phyloP scores from a whole-genome alignment of 2,113 vertebrate genomes.

The Agelaius tricolor region DNA sequence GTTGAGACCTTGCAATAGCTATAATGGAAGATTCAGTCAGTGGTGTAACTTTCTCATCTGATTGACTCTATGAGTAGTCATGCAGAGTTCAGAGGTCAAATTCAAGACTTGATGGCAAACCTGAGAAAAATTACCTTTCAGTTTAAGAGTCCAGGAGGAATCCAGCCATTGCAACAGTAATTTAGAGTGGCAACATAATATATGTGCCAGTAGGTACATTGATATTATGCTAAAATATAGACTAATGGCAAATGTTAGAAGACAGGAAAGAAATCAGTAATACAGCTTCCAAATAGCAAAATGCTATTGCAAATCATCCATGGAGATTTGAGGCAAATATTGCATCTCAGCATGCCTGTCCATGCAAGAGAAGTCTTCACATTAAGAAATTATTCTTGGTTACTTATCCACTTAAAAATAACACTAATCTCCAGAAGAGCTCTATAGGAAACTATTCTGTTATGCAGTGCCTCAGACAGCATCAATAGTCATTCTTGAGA shows the following conservation, averaged over 20 bases:
- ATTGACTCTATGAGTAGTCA: not conserved
- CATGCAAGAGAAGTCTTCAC: not conserved
- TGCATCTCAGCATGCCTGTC: not conserved
- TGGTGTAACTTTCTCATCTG: not conserved
- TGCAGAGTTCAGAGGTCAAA: slow-evolving; percentile 29
- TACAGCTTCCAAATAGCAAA: not conserved
- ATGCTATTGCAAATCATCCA: not conserved
- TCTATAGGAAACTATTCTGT: not conserved
- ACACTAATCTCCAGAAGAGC: not conserved
- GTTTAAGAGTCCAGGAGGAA: not conserved
- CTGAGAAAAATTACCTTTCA: slow-evolving; percentile 11
- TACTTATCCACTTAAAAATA: not conserved
- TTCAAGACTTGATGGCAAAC: not conserved
- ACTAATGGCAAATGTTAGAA: not conserved
- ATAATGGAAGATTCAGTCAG: not conserved
- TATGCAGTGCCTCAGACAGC: not conserved
- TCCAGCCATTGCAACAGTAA: not conserved
- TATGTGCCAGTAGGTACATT: not conserved
- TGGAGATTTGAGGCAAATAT: not conserved
- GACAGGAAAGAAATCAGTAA: not conserved
- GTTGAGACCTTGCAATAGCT: not conserved
- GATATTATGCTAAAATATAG: not conserved
- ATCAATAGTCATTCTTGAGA: not conserved
- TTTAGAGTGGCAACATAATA: not conserved
- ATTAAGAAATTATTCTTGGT: not conserved